Percentiles rank a stretch among this genome's conserved stretches.
Conservation (phyloP, 2,888 invertebrate genomes). For the Eristalinus sepulchralis region DNA sequence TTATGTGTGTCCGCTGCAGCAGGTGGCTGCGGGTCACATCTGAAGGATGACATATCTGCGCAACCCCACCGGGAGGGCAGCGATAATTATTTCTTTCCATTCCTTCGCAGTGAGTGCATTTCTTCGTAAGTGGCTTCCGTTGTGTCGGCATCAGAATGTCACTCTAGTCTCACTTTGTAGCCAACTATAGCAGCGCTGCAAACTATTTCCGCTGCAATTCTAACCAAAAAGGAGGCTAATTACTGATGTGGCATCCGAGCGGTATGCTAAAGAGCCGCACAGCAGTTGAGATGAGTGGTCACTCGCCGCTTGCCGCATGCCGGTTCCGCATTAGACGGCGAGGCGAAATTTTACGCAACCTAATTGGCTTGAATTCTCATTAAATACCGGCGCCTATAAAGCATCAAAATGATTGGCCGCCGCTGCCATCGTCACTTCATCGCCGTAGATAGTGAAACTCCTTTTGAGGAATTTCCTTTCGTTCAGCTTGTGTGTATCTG, state of each 20-base stretch:
- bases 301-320: conserved; percentile 16
- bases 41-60: neutral
- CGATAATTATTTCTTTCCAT: neutral
- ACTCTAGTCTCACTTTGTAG: neutral
- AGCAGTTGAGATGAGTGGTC: conserved; percentile 12
- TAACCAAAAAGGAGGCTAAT: neutral
- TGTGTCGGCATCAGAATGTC: neutral
- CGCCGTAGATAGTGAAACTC: conserved; percentile 61
- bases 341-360: conserved; percentile 17
- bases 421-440: conserved; percentile 16
- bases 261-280: neutral
- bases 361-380: conserved; percentile 65
- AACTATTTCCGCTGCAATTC: neutral
- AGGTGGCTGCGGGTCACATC: too few relatives aligned
- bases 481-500: conserved; percentile 25
- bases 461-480: conserved; percentile 55
- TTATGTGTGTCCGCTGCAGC: neutral
- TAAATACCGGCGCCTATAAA: conserved; percentile 58
- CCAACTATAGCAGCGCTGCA: neutral
- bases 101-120: neutral
- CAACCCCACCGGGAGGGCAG: neutral
- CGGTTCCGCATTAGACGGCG: neutral
- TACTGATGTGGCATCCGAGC: neutral
- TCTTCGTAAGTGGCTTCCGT: neutral
- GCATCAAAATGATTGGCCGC: conserved; percentile 11